These are phyloP conservation scores for Aotus griseimembra DNA, from an alignment of 2,797 vertebrate genomes.

Conservation along the genomic window DNA sequence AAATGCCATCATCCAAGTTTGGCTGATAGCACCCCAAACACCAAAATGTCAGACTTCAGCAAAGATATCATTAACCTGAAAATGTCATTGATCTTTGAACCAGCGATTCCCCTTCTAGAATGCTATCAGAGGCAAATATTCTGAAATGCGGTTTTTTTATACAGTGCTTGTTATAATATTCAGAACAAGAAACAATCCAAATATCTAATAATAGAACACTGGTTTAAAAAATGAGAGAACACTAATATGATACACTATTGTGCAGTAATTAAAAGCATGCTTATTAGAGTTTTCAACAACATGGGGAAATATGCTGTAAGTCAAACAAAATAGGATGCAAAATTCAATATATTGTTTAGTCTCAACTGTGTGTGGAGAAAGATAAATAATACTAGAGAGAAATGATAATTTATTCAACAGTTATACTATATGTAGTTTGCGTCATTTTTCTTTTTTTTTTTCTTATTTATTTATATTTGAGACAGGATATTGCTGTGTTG, in stretches of 20 bases:
- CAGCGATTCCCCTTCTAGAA: not conserved
- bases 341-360: constrained; percentile 16
- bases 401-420: not conserved
- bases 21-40: not conserved
- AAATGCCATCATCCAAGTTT: not conserved
- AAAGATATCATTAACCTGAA: not conserved
- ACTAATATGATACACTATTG: not conserved
- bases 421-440: not conserved
- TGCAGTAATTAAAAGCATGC: not conserved
- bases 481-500: not conserved
- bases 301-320: not conserved
- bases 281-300: constrained; percentile 20
- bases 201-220: not conserved
- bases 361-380: not conserved
- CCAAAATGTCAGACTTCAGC: not conserved
- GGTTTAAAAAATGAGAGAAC: not conserved
- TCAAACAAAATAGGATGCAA: constrained; percentile 9
- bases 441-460: not conserved
- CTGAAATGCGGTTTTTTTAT: not conserved
- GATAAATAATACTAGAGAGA: not conserved
- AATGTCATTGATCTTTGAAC: not conserved
- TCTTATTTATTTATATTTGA: not conserved
- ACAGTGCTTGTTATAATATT: not conserved
- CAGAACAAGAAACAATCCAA: not conserved
- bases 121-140: not conserved